Percentiles rank a stretch among this genome's conserved stretches.
Conservation (phyloP, 2,113 vertebrate genomes). For the Nansenia antarctica region DNA sequence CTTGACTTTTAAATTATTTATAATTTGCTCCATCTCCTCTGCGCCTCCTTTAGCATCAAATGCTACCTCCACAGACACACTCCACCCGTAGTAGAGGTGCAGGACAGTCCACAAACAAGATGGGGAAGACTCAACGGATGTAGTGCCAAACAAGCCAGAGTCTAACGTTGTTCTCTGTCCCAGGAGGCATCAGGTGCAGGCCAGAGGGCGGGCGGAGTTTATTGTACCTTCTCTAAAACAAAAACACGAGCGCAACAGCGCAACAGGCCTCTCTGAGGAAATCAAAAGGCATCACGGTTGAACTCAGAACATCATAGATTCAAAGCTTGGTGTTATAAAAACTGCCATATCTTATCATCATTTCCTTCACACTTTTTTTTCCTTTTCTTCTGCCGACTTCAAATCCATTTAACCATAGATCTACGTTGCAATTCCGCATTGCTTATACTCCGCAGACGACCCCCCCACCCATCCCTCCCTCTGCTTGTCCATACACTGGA, state of each 20-base stretch:
- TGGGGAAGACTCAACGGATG: background rate
- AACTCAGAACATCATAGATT: too few relatives aligned
- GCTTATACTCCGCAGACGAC: conserved; percentile 34
- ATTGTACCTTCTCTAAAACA: conserved; percentile 7
- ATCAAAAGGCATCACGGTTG: conserved; percentile 43
- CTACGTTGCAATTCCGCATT: background rate
- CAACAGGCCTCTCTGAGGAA: conserved; percentile 24
- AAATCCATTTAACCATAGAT: conserved; percentile 10
- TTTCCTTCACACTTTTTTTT: conserved; percentile 9
- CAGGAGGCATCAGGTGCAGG: background rate
- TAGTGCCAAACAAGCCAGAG: background rate
- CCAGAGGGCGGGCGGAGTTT: background rate
- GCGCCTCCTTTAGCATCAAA: background rate
- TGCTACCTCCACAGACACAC: background rate
- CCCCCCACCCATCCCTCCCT: conserved; percentile 2
- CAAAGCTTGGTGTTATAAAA: background rate
- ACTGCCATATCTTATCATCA: background rate
- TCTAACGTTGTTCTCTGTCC: background rate
- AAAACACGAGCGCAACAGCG: conserved; percentile 5
- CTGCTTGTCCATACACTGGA: conserved; percentile 3
- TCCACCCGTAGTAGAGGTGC: conserved; percentile 6
- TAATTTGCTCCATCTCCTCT: background rate
- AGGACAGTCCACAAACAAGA: conserved; percentile 6
- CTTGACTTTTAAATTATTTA: background rate
- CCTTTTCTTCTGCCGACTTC: conserved; percentile 3